Evolutionary conservation across 2,113 vertebrate genomes (phyloP), one percentile per base, ranked within the genome.

Genomic region (Gymnobelideus leadbeateri): DNA sequence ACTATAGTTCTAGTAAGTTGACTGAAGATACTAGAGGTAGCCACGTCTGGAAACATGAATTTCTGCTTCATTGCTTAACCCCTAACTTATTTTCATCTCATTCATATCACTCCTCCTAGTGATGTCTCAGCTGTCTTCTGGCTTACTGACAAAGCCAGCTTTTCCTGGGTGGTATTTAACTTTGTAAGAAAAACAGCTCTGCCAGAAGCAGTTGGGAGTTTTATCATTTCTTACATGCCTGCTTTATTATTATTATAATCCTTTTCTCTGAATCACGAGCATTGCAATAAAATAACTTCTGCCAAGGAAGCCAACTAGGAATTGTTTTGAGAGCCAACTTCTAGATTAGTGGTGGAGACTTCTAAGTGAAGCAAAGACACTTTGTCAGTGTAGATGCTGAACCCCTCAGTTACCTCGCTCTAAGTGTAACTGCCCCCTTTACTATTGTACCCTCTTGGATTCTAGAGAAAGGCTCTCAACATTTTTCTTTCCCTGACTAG

Each of bases 231-330:
- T 49, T 95, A 89, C 93, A 0, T 94, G 1, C 51, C 46, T 57
- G 26, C 51, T 92, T 97, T 97, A 97, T 89, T 96, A 95, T 53
- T 92, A 46, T 55, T 53, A 7, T 95, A 97, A 89, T 96, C 53
- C n/a, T 92, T 46, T 92, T 89, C 93, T 97, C 92, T 96, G 91
- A 93, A 96, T 54, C 97, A 89, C 0, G 0, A 43, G 4, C n/a
- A 50, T 90, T 93, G 47, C 6, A 91, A 91, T 94, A 77, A 0
- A 93, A 95, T 92, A 92, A 23, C 51, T 97, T 51, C 95, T 96
- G 52, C 77, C 16, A 21, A n/a, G 92, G 92, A 68, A 49, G 21
- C 52, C 53, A 31, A 47, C 46, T 90, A 55, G 24, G 90, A 97
- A 46, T 54, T 25, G 53, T 37, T 84, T 91, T 93, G 11, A 37